These are phyloP conservation scores for Apistogramma diplotaenia DNA, from an alignment of 2,113 vertebrate species.

Conservation along the genomic window DNA sequence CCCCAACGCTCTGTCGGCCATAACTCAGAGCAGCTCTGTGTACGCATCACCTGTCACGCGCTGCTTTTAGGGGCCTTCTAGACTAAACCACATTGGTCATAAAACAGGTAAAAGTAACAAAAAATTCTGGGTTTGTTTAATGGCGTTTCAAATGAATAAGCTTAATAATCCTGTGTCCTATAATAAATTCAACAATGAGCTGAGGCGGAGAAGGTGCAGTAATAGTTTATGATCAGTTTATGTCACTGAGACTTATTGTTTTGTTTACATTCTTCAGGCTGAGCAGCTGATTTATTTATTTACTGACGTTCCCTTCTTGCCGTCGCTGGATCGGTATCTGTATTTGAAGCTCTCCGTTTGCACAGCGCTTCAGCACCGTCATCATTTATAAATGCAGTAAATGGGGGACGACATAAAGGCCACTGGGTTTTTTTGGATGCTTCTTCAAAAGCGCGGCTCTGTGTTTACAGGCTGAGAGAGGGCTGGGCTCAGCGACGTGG, in stretches of 20 bases:
- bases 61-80: conserved; percentile 75
- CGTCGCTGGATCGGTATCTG: background rate
- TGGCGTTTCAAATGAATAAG: conserved; percentile 61
- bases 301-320: background rate
- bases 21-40: conserved; percentile 70
- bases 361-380: conserved; percentile 14
- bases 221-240: background rate
- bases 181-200: conserved; percentile 37
- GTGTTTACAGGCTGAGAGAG: conserved; percentile 71
- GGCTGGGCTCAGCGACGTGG: conserved; percentile 56
- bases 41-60: conserved; percentile 69
- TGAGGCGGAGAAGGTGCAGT: background rate
- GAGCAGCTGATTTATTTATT: background rate
- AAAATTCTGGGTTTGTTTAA: conserved; percentile 67
- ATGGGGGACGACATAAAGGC: conserved; percentile 50
- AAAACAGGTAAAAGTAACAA: conserved; percentile 75
- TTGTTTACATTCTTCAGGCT: conserved; percentile 8
- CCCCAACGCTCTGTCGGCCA: conserved; percentile 58
- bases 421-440: conserved; percentile 57
- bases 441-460: conserved; percentile 68
- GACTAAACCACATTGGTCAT: conserved; percentile 78
- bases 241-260: conserved; percentile 11
- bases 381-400: conserved; percentile 60
- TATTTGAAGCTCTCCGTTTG: conserved; percentile 29
- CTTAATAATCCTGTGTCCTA: conserved; percentile 45